These are phyloP conservation scores for Acrocephalus kingi DNA, from an alignment of 2,113 vertebrate species.

Conservation along the genomic window DNA sequence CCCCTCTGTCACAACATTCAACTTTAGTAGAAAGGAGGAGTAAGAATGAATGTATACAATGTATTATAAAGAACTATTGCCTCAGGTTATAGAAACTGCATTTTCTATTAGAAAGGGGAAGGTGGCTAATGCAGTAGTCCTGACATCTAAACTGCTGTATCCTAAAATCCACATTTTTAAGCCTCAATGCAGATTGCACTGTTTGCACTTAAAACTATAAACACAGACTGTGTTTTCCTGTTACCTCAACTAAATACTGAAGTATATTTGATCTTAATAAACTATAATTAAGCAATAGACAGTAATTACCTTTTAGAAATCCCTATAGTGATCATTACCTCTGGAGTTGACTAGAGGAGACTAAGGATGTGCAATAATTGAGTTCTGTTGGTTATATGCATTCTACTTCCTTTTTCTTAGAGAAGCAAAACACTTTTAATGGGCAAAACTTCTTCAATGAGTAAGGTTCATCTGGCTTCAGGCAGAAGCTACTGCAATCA, in stretches of 20 bases:
- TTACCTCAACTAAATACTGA: conserved; percentile 46
- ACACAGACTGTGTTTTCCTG: conserved; percentile 42
- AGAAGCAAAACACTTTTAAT: conserved; percentile 39
- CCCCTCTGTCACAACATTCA: neutral
- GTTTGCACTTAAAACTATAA: conserved; percentile 45
- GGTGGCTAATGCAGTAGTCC: neutral
- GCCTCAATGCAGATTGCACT: neutral
- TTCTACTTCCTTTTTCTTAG: conserved; percentile 55
- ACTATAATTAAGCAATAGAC: conserved; percentile 69
- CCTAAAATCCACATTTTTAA: neutral
- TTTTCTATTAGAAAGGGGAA: neutral
- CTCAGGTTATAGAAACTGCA: conserved; percentile 31
- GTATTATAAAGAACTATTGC: neutral
- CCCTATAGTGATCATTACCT: conserved; percentile 73
- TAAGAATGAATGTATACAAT: neutral
- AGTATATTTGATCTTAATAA: conserved; percentile 58
- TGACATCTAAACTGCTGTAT: conserved; percentile 17
- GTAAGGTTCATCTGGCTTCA: conserved; percentile 29
- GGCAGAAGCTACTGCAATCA: neutral
- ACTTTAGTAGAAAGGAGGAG: neutral
- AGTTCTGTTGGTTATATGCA: conserved; percentile 62
- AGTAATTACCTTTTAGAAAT: conserved; percentile 76
- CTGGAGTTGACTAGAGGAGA: conserved; percentile 61
- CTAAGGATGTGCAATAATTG: conserved; percentile 67
- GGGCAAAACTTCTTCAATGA: conserved; percentile 47